Evolutionary conservation across 2,888 invertebrate genomes (phyloP).

Genomic region (Diplolepis rosae): DNA sequence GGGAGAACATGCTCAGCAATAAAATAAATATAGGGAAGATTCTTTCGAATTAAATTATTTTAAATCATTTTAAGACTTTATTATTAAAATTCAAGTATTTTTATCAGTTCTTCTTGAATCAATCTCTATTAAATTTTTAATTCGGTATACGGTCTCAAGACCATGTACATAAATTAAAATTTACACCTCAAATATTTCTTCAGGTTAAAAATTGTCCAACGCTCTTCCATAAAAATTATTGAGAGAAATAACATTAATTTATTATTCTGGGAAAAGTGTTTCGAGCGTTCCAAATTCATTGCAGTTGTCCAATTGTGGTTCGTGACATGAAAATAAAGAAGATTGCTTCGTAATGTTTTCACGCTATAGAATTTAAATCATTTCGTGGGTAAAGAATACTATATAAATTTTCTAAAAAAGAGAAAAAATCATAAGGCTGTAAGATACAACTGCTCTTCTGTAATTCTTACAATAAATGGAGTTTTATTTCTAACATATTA

Average conservation of each 20-base stretch:
- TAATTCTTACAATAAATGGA: not conserved
- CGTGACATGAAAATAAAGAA: constrained; percentile 28
- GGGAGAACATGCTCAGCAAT: too few species aligned
- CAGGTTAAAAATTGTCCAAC: too few species aligned
- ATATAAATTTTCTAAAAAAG: not conserved
- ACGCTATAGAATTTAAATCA: constrained; percentile 23
- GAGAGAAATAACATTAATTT: constrained; percentile 1
- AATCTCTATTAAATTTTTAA: too few species aligned
- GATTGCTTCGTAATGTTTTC: constrained; percentile 22
- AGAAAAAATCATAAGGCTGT: too few species aligned
- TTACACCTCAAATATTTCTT: too few species aligned
- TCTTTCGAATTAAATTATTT: too few species aligned
- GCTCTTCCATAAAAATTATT: not conserved
- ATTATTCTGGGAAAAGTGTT: constrained; percentile 19
- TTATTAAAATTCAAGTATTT: too few species aligned
- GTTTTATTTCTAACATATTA: not conserved
- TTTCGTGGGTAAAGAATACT: not conserved
- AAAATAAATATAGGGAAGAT: too few species aligned
- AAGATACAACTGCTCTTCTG: not conserved
- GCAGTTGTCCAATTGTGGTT: constrained; percentile 23
- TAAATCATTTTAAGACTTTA: too few species aligned
- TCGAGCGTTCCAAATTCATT: constrained; percentile 27
- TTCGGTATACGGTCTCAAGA: too few species aligned
- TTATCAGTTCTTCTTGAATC: too few species aligned
- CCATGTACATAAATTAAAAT: too few species aligned